phyloP scores from a whole-genome alignment of 30 jellyfish, hydroid and myxozoan genomes.

The Cassiopea andromeda region DNA sequence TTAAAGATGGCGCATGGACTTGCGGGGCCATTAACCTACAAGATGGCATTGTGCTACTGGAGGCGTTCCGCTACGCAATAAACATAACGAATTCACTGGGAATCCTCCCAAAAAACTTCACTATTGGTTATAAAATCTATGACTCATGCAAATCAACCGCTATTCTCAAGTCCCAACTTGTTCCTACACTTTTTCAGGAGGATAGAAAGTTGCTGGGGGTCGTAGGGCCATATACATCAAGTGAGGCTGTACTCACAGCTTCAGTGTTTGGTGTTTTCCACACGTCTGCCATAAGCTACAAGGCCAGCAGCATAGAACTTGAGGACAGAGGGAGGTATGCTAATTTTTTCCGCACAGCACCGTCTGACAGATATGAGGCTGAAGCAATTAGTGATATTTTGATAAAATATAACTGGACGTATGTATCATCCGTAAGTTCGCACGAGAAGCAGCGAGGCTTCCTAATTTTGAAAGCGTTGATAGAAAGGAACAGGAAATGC shows the following conservation, averaged over 20 bases:
- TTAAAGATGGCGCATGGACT: slow-evolving; percentile 19
- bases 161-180: slow-evolving; percentile 30
- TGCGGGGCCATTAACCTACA: slow-evolving; percentile 66
- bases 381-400: slow-evolving; percentile 59
- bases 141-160: slow-evolving; percentile 78
- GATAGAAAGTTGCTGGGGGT: slow-evolving; percentile 50
- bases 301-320: slow-evolving; percentile 69
- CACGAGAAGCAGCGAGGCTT: slow-evolving; percentile 71
- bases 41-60: slow-evolving; percentile 70
- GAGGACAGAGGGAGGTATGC: slow-evolving; percentile 73
- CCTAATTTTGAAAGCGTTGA: slow-evolving; percentile 20
- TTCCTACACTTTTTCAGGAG: slow-evolving; percentile 24
- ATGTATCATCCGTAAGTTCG: slow-evolving; percentile 66
- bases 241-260: slow-evolving; percentile 73
- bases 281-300: slow-evolving; percentile 61
- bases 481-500: slow-evolving; percentile 41
- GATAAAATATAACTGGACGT: slow-evolving; percentile 57
- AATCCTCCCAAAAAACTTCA: slow-evolving; percentile 42
- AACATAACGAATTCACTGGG: slow-evolving; percentile 36
- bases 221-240: slow-evolving; percentile 77
- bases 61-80: slow-evolving; percentile 82
- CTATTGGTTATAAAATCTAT: slow-evolving; percentile 56
- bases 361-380: slow-evolving; percentile 82
- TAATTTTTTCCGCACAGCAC: slow-evolving; percentile 76
- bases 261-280: slow-evolving; percentile 74